Evolutionary conservation across 2,888 invertebrate species (phyloP).

Genomic region (Hypena proboscidalis): DNA sequence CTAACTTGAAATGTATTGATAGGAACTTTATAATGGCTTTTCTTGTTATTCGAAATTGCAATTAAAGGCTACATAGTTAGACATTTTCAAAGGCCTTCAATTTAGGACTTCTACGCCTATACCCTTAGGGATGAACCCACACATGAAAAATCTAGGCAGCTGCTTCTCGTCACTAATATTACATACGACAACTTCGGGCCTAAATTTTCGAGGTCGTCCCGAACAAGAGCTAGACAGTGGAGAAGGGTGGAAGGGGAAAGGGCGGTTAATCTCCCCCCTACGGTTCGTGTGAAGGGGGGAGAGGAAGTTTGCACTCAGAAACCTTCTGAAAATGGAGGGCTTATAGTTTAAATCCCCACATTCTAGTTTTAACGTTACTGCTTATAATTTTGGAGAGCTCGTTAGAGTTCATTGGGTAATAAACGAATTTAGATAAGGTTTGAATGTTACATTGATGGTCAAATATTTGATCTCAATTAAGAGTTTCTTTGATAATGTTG

Average conservation of each 20-base stretch:
- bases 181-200: conserved; percentile 44
- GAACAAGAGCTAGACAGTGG: conserved; percentile 69
- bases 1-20: too few species aligned
- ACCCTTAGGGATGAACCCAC: conserved; percentile 17
- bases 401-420: conserved; percentile 20
- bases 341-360: conserved; percentile 46
- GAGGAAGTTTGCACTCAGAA: conserved; percentile 65
- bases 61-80: neutral
- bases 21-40: too few species aligned
- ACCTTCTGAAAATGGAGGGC: conserved; percentile 54
- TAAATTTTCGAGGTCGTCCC: conserved; percentile 73
- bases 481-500: too few species aligned
- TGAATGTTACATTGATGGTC: too few species aligned
- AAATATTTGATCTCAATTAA: too few species aligned
- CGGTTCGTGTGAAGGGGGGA: conserved; percentile 49
- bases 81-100: conserved; percentile 15
- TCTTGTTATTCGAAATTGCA: too few species aligned
- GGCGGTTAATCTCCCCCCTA: conserved; percentile 35
- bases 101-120: conserved; percentile 6
- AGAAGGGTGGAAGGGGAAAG: conserved; percentile 42
- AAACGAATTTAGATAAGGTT: conserved; percentile 1
- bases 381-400: conserved; percentile 29
- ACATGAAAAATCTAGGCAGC: conserved; percentile 31
- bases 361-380: conserved; percentile 35
- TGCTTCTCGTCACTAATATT: conserved; percentile 36